Evolutionary conservation across 2,797 vertebrate genomes (phyloP).

Genomic region (Halcyon leucocephala): DNA sequence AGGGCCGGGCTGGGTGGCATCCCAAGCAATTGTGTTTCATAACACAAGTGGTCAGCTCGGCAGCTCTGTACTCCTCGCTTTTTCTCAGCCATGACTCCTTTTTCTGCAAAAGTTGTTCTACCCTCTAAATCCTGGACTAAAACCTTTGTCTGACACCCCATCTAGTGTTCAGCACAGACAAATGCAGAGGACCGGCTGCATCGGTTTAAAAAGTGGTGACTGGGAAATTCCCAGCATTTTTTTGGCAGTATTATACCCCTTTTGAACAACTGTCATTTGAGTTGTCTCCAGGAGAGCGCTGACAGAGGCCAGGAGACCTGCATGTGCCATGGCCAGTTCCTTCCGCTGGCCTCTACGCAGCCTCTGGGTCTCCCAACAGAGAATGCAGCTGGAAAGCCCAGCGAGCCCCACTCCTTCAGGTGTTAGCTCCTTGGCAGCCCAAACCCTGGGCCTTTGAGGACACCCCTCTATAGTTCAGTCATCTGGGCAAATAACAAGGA

Average conservation of each 20-base stretch:
- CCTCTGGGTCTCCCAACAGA: accelerated
- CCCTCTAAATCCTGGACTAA: neutral
- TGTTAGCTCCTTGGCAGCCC: neutral
- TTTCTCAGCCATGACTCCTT: neutral
- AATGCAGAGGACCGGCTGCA: neutral
- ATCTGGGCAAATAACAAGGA: neutral
- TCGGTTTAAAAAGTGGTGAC: neutral
- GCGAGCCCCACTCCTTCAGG: neutral
- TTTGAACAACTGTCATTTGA: neutral
- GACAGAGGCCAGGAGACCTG: neutral
- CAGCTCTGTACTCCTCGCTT: neutral
- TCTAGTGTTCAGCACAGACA: conserved; percentile 10
- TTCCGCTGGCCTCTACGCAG: neutral
- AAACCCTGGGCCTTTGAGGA: neutral
- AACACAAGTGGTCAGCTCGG: neutral
- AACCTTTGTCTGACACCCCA: conserved; percentile 25
- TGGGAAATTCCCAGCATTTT: neutral
- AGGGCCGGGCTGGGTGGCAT: neutral
- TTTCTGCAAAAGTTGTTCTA: neutral
- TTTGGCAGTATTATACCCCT: neutral
- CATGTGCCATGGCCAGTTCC: no score
- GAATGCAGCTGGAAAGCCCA: neutral
- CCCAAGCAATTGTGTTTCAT: neutral
- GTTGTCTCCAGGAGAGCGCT: neutral
- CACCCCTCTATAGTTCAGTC: neutral